Evolutionary conservation across 1,140 invertebrate genomes (phyloP).

Genomic region (Cherax destructor): DNA sequence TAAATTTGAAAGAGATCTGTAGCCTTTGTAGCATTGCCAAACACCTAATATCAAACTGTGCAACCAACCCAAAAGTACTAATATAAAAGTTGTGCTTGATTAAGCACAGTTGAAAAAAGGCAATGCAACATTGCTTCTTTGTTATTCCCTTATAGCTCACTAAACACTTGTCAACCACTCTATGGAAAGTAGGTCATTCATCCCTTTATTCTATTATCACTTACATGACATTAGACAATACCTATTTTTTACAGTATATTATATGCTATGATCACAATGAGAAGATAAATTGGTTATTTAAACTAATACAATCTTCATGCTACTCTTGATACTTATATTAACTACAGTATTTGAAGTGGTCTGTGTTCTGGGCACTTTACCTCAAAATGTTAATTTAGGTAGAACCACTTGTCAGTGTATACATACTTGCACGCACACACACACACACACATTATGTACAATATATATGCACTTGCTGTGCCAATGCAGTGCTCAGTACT

Average conservation of each 20-base stretch:
- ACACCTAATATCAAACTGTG: conserved; percentile 44
- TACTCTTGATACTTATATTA: conserved; percentile 50
- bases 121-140: conserved; percentile 2
- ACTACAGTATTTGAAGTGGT: conserved; percentile 31
- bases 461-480: conserved; percentile 37
- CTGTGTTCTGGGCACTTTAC: conserved; percentile 13
- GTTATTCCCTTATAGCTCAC: too few relatives aligned
- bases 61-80: conserved; percentile 48
- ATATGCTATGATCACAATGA: conserved; percentile 64
- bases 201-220: conserved; percentile 53
- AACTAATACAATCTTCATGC: conserved; percentile 54
- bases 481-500: conserved; percentile 30
- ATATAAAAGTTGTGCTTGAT: conserved; percentile 33
- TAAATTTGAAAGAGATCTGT: neutral
- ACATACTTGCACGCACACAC: neutral
- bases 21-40: conserved; percentile 13
- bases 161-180: neutral
- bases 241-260: conserved; percentile 51
- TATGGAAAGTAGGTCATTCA: neutral
- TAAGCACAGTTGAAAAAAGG: conserved; percentile 36
- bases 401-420: conserved; percentile 37
- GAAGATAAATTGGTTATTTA: conserved; percentile 43
- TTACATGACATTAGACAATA: conserved; percentile 38
- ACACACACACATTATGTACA: conserved; percentile 37
- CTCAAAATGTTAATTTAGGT: neutral